Conservation (phyloP, 2,797 vertebrate species). For the Anas flavirostris region DNA sequence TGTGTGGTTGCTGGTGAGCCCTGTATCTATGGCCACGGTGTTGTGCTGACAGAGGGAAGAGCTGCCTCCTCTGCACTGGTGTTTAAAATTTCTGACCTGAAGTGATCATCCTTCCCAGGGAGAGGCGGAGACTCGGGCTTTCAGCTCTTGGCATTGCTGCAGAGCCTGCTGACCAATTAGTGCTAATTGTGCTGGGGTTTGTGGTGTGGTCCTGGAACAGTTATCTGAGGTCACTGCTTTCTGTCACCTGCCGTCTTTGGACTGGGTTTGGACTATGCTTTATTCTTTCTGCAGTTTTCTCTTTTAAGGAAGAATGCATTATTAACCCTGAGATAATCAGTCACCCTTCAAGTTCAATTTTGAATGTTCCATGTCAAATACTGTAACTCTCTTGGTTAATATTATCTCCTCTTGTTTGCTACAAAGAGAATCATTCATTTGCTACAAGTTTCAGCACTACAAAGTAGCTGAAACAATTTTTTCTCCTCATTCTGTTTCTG, state of each 20-base stretch:
- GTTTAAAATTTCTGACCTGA: background rate
- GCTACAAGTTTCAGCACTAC: background rate
- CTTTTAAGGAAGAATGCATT: background rate
- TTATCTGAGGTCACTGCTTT: conserved; percentile 28
- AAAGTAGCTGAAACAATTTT: background rate
- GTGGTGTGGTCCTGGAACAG: conserved; percentile 56
- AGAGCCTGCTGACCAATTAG: conserved; percentile 50
- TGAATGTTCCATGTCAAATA: background rate
- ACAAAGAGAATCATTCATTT: background rate
- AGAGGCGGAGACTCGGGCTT: background rate
- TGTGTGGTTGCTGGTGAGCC: background rate
- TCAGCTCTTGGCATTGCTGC: conserved; percentile 15
- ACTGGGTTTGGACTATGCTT: background rate
- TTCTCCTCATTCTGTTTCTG: background rate
- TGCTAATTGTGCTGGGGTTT: conserved; percentile 50
- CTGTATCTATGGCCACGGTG: background rate
- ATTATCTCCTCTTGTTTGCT: background rate
- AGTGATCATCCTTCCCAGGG: background rate
- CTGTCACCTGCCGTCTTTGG: background rate
- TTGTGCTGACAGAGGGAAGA: background rate
- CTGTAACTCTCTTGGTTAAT: background rate
- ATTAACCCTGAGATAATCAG: conserved; percentile 2
- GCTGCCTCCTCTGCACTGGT: background rate
- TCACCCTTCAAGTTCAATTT: conserved; percentile 1
- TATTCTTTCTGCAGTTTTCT: background rate